These are phyloP conservation scores for Eucriotettix oculatus DNA, from an alignment of 2,888 invertebrate species.

Conservation along the genomic window DNA sequence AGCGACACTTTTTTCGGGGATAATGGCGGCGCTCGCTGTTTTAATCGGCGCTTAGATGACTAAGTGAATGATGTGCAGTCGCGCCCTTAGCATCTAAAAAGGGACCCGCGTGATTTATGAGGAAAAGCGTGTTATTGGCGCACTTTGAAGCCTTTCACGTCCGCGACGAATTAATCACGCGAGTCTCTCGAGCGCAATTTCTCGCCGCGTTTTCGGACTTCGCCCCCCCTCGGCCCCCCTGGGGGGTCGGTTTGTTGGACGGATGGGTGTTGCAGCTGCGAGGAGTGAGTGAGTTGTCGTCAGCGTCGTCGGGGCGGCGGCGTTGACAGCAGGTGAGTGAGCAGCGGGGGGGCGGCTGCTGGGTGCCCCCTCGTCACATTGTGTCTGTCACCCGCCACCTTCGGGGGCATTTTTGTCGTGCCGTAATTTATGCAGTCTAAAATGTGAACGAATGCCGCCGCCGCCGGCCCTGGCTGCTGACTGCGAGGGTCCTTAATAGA, in stretches of 20 bases:
- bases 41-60: conserved; percentile 9
- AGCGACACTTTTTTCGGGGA: conserved; percentile 3
- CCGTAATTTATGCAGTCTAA: neutral
- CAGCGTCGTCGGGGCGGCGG: no score
- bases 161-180: neutral
- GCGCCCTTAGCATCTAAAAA: conserved; percentile 4
- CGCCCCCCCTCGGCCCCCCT: no score
- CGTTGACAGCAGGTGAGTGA: neutral
- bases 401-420: neutral
- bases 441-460: neutral
- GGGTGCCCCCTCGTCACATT: neutral
- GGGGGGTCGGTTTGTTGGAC: no score
- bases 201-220: neutral
- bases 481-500: no score
- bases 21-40: conserved; percentile 5
- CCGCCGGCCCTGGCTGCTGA: neutral
- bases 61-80: conserved; percentile 8
- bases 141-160: neutral
- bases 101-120: neutral
- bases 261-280: no score
- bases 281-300: no score
- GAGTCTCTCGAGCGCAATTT: conserved; percentile 8
- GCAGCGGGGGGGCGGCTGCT: neutral
- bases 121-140: neutral
- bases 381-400: no score